Evolutionary conservation across 1,140 invertebrate species (phyloP), one percentile per base, ranked within the genome.

Genomic region (Drosophila aff.): DNA sequence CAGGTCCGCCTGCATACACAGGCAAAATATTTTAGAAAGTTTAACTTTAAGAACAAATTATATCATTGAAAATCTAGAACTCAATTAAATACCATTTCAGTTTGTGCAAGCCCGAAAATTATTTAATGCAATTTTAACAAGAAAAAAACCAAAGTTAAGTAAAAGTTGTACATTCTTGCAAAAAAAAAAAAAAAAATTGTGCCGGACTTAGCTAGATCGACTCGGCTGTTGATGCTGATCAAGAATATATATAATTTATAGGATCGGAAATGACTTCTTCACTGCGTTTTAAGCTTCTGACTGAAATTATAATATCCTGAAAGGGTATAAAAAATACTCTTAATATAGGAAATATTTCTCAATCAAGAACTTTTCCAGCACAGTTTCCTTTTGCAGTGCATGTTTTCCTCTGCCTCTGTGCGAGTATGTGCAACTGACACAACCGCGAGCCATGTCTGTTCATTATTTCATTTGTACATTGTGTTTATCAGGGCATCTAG

Each of bases 381-480:
- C n/a, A 36, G 23, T 23, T 18, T 21, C 10, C 4, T 15, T 11
- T 28, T 23, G 11, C 26, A 15, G 31, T 50, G 43, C 21, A 26
- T 41, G 16, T 41, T n/a, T 23, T 13, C 15, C 23, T 28, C n/a
- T 38, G 46, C n/a, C 16, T 49, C 6, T 49, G 63, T 58, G 41
- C 57, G 52, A 18, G 26, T 73, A 49, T 86, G 64, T 87, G 79
- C 62, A 82, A 67, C 67, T 82, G 82, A 86, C 81, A 85, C 55
- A 65, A 84, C 83, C 84, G 85, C 77, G 77, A 81, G 63, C 47
- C 73, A 60, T 83, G 85, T 84, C 76, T 76, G 73, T 76, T 79
- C 76, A 89, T 90, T 89, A 89, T 89, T 85, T 90, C 79, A 89
- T 91, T 89, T 85, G 85, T 80, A 82, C 81, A 76, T 71, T 82